These are phyloP conservation scores for Calonectris borealis DNA, from an alignment of 2,113 vertebrate species.

Conservation along the genomic window DNA sequence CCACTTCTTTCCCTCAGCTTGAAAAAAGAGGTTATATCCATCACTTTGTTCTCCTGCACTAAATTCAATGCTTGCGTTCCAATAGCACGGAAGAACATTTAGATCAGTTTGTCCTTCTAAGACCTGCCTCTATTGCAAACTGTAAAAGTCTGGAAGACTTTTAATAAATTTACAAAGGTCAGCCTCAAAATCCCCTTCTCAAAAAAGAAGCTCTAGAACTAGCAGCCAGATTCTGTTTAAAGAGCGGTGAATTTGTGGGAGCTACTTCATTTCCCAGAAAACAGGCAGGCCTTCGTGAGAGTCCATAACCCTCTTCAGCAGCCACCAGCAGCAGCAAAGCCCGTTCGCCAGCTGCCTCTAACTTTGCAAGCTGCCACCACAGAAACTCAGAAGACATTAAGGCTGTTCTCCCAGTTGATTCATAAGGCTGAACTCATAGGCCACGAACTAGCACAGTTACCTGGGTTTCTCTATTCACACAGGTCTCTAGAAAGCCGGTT, in stretches of 20 bases:
- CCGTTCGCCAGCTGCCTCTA: accelerated
- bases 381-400: neutral
- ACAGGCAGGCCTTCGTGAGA: neutral
- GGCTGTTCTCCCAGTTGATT: neutral
- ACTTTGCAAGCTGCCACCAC: neutral
- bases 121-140: neutral
- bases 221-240: neutral
- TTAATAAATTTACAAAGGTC: neutral
- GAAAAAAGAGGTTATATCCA: neutral
- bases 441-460: accelerated
- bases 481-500: neutral
- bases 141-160: neutral
- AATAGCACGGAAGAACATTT: accelerated
- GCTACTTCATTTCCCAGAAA: neutral
- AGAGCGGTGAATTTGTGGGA: neutral
- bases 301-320: neutral
- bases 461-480: accelerated
- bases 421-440: neutral
- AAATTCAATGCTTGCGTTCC: neutral
- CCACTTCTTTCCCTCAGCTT: neutral
- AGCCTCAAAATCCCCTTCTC: neutral
- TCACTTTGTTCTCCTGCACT: neutral
- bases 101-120: too few species aligned
- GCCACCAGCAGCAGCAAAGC: neutral
- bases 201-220: neutral